Percentiles rank a stretch among this genome's conserved stretches.
Evolutionary conservation across 2,888 invertebrate species (phyloP).

Genomic region (Nephrocerus scutellatus): DNA sequence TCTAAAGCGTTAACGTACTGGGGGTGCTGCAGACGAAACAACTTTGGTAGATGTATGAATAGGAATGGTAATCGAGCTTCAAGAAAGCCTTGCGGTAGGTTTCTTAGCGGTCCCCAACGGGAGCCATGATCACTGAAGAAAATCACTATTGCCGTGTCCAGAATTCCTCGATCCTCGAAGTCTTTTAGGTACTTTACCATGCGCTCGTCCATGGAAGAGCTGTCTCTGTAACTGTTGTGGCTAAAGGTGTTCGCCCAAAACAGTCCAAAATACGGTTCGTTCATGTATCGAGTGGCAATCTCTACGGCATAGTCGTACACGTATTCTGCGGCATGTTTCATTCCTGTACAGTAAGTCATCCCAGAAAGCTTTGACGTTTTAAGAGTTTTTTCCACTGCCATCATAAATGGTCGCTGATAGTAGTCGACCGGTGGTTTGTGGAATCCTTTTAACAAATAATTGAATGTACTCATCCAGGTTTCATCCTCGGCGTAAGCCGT

Average conservation of each 20-base stretch:
- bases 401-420: conserved; percentile 65
- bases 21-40: conserved; percentile 52
- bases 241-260: conserved; percentile 75
- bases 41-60: conserved; percentile 59
- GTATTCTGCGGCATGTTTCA: conserved; percentile 57
- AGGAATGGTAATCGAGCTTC: conserved; percentile 69
- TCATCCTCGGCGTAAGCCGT: conserved; percentile 77
- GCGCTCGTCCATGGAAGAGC: conserved; percentile 58
- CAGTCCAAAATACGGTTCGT: conserved; percentile 60
- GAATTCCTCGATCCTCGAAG: conserved; percentile 52
- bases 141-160: conserved; percentile 60
- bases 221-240: conserved; percentile 59
- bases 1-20: conserved; percentile 51
- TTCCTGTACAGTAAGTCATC: conserved; percentile 56
- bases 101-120: conserved; percentile 59
- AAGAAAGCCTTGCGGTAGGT: conserved; percentile 60
- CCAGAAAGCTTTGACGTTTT: conserved; percentile 46
- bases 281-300: conserved; percentile 56
- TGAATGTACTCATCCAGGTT: conserved; percentile 58
- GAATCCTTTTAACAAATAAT: conserved; percentile 65
- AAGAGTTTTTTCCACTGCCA: conserved; percentile 58
- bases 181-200: conserved; percentile 55
- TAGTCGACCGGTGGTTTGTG: conserved; percentile 68
- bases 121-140: conserved; percentile 74
- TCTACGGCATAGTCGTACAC: conserved; percentile 61